phyloP scores from a whole-genome alignment of 2,797 vertebrate genomes.

The Xiphorhynchus erythropygius region DNA sequence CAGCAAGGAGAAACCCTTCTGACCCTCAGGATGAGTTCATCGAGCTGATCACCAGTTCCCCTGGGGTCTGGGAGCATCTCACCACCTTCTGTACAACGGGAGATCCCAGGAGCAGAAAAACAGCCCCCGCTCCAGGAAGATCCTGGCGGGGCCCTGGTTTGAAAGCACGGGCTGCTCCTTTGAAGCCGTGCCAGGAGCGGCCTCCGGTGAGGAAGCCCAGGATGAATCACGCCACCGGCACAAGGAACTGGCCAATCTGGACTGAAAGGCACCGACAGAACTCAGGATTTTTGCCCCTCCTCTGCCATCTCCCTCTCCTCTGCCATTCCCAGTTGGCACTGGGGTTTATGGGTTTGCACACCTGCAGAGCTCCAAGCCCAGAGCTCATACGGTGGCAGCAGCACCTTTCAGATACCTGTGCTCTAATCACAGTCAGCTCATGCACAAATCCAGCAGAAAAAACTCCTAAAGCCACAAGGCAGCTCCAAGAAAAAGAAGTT shows the following conservation, averaged over 20 bases:
- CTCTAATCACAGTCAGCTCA: neutral
- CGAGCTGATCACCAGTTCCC: neutral
- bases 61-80: neutral
- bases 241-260: neutral
- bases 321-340: neutral
- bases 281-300: neutral
- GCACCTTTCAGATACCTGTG: neutral
- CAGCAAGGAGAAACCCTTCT: neutral
- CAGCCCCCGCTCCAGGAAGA: neutral
- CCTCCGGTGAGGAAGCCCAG: conserved; percentile 22
- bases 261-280: neutral
- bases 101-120: neutral
- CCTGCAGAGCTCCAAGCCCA: neutral
- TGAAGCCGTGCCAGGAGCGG: conserved; percentile 35
- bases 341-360: neutral
- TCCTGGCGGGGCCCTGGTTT: neutral
- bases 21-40: neutral
- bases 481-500: neutral
- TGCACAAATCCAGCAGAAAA: neutral
- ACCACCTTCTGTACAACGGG: fast-evolving
- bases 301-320: neutral
- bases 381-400: fast-evolving
- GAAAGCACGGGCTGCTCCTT: neutral
- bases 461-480: neutral
- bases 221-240: neutral